Conservation (phyloP, 2,888 invertebrate genomes). For the Drosophila cognata region DNA sequence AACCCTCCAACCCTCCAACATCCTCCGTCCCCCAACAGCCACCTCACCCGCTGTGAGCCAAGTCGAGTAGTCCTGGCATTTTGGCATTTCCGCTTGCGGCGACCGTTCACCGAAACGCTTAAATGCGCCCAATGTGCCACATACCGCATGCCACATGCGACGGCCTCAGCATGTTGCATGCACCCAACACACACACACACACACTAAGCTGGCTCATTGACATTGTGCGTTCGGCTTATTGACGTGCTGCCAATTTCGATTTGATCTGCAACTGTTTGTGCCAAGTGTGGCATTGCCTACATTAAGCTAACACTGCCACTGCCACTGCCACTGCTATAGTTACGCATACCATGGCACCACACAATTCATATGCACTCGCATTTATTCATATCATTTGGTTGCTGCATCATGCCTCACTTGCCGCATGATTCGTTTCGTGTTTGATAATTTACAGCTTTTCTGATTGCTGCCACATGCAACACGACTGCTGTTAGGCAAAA, state of each 20-base stretch:
- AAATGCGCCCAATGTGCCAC: conserved; percentile 36
- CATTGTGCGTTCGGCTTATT: conserved; percentile 23
- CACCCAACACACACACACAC: neutral
- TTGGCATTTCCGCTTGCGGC: conserved; percentile 18
- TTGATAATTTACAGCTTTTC: conserved; percentile 69
- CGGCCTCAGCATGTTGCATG: conserved; percentile 25
- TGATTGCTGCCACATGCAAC: conserved; percentile 62
- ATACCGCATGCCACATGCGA: conserved; percentile 50
- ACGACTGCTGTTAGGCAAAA: neutral
- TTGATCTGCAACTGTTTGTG: conserved; percentile 33
- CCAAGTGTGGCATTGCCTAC: conserved; percentile 13
- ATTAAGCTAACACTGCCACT: conserved; percentile 10
- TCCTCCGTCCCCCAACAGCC: accelerated
- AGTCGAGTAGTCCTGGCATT: conserved; percentile 23
- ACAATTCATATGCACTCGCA: conserved; percentile 7
- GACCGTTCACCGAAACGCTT: conserved; percentile 13
- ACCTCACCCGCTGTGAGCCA: neutral
- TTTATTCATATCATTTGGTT: conserved; percentile 21
- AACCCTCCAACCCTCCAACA: neutral
- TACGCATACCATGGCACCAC: neutral
- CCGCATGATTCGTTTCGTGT: conserved; percentile 57
- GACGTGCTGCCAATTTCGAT: conserved; percentile 58
- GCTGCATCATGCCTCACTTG: conserved; percentile 11
- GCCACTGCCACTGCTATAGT: neutral
- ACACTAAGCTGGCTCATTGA: neutral